phyloP scores from a whole-genome alignment of 1,140 invertebrate genomes.

The Brachionus sp. region DNA sequence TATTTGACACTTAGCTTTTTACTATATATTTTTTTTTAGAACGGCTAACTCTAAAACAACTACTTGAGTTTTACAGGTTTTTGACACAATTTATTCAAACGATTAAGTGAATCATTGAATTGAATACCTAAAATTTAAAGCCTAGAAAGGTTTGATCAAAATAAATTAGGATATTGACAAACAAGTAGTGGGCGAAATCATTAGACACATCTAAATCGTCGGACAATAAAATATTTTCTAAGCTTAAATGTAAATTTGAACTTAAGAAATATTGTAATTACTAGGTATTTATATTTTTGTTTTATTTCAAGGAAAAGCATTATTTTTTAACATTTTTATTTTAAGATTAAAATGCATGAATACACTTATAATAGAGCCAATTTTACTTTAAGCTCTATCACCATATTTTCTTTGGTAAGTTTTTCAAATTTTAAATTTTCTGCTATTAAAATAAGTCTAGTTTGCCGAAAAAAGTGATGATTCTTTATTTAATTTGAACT shows the following conservation, averaged over 20 bases:
- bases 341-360: slow-evolving; percentile 8
- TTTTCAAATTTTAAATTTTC: background rate
- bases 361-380: slow-evolving; percentile 26
- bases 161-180: background rate
- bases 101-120: background rate
- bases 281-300: background rate
- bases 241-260: slow-evolving; percentile 39
- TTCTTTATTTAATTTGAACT: no score
- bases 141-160: background rate
- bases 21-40: background rate
- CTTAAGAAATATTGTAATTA: background rate
- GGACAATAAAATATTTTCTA: slow-evolving; percentile 2
- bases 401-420: slow-evolving; percentile 9
- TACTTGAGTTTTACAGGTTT: background rate
- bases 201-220: background rate
- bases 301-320: background rate
- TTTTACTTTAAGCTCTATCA: slow-evolving; percentile 7
- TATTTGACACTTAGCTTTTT: background rate
- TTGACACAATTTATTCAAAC: background rate
- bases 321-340: background rate
- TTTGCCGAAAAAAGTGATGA: background rate
- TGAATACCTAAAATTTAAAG: background rate
- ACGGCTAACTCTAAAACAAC: background rate
- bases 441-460: background rate
- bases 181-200: background rate